Evolutionary conservation across 2,888 invertebrate genomes (phyloP).

Genomic region (Andricus quercusramuli): DNA sequence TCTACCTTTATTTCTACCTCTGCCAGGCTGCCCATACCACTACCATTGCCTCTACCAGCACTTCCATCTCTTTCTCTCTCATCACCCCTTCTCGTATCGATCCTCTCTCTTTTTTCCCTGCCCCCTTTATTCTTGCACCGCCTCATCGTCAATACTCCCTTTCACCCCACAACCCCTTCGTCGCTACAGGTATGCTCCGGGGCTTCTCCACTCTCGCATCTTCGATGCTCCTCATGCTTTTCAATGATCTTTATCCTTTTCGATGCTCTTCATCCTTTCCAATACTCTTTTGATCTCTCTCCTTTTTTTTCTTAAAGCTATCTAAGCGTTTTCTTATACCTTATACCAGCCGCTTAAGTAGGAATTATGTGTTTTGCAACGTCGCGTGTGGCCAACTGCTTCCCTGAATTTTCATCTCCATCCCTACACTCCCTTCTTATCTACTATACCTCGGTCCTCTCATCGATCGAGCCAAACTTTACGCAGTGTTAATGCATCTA

Average conservation of each 20-base stretch:
- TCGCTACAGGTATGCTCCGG: neutral
- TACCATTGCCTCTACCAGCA: neutral
- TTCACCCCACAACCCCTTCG: constrained; percentile 15
- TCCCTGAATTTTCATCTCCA: constrained; percentile 43
- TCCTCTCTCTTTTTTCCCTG: neutral
- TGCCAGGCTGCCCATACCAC: neutral
- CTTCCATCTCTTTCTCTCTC: constrained; percentile 9
- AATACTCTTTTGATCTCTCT: neutral
- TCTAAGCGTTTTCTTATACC: neutral
- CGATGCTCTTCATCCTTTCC: neutral
- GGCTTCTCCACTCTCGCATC: constrained; percentile 20
- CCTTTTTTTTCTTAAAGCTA: neutral
- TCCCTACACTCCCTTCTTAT: constrained; percentile 43
- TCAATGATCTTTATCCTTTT: constrained; percentile 22
- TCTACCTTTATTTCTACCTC: constrained; percentile 36
- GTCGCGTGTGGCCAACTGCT: constrained; percentile 60
- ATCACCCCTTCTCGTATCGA: constrained; percentile 17
- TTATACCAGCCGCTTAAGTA: constrained; percentile 52
- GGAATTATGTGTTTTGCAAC: constrained; percentile 60
- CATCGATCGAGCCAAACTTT: constrained; percentile 8
- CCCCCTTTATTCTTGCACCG: neutral
- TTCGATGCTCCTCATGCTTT: constrained; percentile 33
- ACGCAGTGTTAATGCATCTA: constrained; percentile 32
- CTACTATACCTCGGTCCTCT: constrained; percentile 48
- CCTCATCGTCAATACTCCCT: neutral